Evolutionary conservation across 2,113 vertebrate genomes (phyloP), one percentile per base, ranked within the genome.

Genomic region (Rhinichthys klamathensis): DNA sequence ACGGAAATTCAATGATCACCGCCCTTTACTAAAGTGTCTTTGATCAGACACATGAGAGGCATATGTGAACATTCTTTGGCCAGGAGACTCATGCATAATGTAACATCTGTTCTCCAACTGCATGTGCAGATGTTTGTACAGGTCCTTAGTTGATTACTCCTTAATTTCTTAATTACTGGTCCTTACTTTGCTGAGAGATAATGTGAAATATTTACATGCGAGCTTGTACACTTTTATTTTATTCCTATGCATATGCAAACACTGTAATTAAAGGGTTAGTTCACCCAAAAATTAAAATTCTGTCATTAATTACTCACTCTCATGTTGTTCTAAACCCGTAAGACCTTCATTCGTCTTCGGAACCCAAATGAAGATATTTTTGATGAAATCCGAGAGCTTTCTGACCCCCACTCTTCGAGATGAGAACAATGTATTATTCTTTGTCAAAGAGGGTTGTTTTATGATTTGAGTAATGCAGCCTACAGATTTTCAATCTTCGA

Each of bases 61-160:
- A 73, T 11, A 25, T 30, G 12, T 46, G 11, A 46, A 73, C 58
- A 44, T 80, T 63, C n/a, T 41, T 80, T 60, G 35, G 12, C 58
- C 8, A 27, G 54, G 9, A 78, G 32, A 58, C 51, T 58, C 11
- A n/a, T 61, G 23, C 8, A 10, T 79, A 13, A 16, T 10, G 11
- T 27, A 61, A 80, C 77, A 80, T 80, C 35, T 80, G 76, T 60
- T 35, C 76, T n/a, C 32, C 51, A 78, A 60, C 30, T 54, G 76
- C 5, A 13, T 78, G 73, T 51, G 30, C 11, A 76, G 25, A 76
- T 13, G 23, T 79, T 79, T 61, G 21, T 23, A 79, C 4, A 60
- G 56, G 76, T 25, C n/a, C 30, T 4, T 56, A 35, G 35, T 73
- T 38, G 18, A 54, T 18, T n/a, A n/a, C n/a, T n/a, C n/a, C n/a